phyloP scores from a whole-genome alignment of 2,113 vertebrate genomes.

The Pterocles burchelli region DNA sequence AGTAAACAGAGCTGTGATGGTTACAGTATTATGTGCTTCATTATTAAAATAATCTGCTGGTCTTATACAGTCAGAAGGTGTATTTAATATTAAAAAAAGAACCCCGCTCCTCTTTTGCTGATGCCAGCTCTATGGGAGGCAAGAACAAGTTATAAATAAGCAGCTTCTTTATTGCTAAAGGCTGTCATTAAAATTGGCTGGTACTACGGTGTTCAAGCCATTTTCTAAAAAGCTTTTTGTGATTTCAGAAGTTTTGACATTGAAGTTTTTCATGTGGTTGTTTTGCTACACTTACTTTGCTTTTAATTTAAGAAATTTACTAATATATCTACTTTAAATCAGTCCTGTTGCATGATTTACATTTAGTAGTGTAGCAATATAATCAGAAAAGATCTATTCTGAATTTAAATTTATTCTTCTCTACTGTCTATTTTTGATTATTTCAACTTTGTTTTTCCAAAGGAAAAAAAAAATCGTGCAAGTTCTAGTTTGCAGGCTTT shows the following conservation, averaged over 20 bases:
- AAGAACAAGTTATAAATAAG: conserved; percentile 14
- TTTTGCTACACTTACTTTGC: background rate
- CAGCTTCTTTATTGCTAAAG: background rate
- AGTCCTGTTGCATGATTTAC: background rate
- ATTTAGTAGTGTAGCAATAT: background rate
- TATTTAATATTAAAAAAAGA: background rate
- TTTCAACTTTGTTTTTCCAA: background rate
- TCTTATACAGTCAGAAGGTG: background rate
- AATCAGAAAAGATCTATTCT: background rate
- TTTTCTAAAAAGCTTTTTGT: background rate
- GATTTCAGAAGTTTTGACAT: background rate
- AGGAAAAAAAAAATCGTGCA: background rate
- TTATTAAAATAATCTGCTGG: background rate
- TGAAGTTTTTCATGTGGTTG: background rate
- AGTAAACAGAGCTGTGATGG: background rate
- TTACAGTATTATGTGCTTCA: background rate
- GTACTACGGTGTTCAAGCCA: background rate
- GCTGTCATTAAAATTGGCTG: background rate
- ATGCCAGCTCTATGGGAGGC: background rate
- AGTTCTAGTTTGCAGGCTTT: background rate
- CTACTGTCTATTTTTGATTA: background rate
- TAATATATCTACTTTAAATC: background rate
- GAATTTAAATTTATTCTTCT: background rate
- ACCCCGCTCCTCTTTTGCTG: background rate
- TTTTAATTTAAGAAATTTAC: background rate